phyloP scores from a whole-genome alignment of 2,113 vertebrate species.

The Pseudorhombus dupliciocellatus region DNA sequence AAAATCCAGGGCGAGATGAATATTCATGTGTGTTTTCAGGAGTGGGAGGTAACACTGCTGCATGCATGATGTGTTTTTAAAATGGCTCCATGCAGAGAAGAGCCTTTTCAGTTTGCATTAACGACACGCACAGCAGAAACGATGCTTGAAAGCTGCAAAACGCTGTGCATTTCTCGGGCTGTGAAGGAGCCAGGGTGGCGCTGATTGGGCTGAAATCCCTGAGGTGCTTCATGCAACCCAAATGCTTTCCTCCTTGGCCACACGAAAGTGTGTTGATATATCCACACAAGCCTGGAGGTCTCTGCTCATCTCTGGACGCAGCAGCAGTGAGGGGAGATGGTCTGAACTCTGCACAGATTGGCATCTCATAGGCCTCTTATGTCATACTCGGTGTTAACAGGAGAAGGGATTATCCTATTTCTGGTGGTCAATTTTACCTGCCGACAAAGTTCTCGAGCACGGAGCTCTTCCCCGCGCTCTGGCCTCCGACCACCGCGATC shows the following conservation, averaged over 20 bases:
- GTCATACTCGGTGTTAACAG: conserved; percentile 65
- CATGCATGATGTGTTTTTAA: conserved; percentile 16
- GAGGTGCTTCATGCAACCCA: conserved; percentile 64
- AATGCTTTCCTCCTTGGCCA: conserved; percentile 42
- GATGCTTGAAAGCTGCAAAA: conserved; percentile 9
- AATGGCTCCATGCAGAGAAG: conserved; percentile 7
- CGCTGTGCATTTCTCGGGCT: conserved; percentile 36
- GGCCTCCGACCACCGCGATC: conserved; percentile 91
- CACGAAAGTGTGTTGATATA: conserved; percentile 10
- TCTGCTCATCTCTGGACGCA: conserved; percentile 6
- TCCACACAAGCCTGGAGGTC: conserved; percentile 3
- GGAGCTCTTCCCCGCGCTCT: conserved; percentile 92
- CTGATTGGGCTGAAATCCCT: conserved; percentile 52
- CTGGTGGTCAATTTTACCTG: conserved; percentile 77
- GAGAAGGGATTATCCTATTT: conserved; percentile 72
- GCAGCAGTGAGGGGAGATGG: conserved; percentile 31
- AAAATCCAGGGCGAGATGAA: conserved; percentile 29
- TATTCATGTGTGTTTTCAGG: conserved; percentile 33
- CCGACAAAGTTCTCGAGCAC: conserved; percentile 93
- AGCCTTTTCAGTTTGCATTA: conserved; percentile 15
- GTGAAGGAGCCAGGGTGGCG: conserved; percentile 17
- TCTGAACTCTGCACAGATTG: conserved; percentile 49
- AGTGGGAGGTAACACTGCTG: conserved; percentile 28
- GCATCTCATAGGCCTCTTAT: conserved; percentile 63
- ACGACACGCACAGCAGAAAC: neutral